Conservation (phyloP, 2,888 invertebrate species). For the Hermodice carunculata region DNA sequence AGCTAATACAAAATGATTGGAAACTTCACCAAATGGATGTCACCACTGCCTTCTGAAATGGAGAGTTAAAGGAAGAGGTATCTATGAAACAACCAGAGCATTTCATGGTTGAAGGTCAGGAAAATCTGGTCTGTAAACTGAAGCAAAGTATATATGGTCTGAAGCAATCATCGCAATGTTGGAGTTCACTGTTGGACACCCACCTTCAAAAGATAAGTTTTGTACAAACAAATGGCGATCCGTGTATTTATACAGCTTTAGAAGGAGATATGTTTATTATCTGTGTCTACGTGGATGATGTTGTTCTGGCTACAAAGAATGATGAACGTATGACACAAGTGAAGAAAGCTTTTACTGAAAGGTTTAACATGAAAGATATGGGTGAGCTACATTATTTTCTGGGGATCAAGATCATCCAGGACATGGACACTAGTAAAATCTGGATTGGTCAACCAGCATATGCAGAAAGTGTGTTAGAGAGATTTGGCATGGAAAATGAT, state of each 20-base stretch:
- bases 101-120: constrained; percentile 26
- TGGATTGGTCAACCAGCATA: constrained; percentile 16
- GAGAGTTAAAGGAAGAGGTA: constrained; percentile 37
- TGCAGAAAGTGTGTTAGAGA: constrained; percentile 3
- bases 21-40: constrained; percentile 43
- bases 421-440: neutral
- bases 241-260: constrained; percentile 15
- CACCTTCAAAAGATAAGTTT: constrained; percentile 31
- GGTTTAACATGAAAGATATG: constrained; percentile 29
- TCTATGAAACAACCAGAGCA: constrained; percentile 45
- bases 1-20: constrained; percentile 19
- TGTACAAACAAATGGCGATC: constrained; percentile 21
- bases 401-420: constrained; percentile 11
- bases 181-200: constrained; percentile 5
- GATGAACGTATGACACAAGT: constrained; percentile 13
- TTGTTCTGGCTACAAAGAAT: constrained; percentile 18
- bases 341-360: constrained; percentile 12
- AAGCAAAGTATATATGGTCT: constrained; percentile 40
- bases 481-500: constrained; percentile 1
- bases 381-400: constrained; percentile 25
- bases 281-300: constrained; percentile 32
- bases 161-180: too few species aligned
- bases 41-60: constrained; percentile 43
- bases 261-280: constrained; percentile 11
- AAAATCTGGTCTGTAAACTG: constrained; percentile 37